Evolutionary conservation across 2,113 vertebrate species (phyloP).

Genomic region (Romanogobio albipinnatus): DNA sequence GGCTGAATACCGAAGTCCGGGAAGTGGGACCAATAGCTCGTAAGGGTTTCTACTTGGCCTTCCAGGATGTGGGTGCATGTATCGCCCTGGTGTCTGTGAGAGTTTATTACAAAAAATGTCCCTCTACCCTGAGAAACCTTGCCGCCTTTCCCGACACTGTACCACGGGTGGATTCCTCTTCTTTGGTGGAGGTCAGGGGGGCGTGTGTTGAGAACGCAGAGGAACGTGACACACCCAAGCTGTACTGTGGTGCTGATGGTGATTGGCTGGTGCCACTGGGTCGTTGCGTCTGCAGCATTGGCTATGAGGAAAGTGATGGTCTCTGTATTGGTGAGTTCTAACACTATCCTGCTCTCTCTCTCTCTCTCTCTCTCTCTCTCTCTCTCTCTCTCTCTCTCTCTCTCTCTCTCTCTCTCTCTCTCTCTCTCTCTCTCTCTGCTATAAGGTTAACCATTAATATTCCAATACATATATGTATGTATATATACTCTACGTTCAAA

Average conservation of each 20-base stretch:
- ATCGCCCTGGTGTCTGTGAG: slow-evolving; percentile 94
- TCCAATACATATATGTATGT: not conserved
- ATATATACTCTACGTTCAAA: too few relatives aligned
- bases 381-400: too few relatives aligned
- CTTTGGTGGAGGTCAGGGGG: slow-evolving; percentile 93
- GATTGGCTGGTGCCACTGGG: slow-evolving; percentile 99
- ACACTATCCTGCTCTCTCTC: not conserved
- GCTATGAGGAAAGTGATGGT: slow-evolving; percentile 92
- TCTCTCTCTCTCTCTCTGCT: not conserved
- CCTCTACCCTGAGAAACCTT: slow-evolving; percentile 90
- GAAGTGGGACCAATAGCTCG: slow-evolving; percentile 87
- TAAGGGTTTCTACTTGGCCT: slow-evolving; percentile 95
- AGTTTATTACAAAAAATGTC: slow-evolving; percentile 96
- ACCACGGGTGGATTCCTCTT: slow-evolving; percentile 92
- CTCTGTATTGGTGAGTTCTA: slow-evolving; percentile 87
- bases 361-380: too few relatives aligned
- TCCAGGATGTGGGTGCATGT: slow-evolving; percentile 96
- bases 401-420: too few relatives aligned
- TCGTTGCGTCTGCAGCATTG: slow-evolving; percentile 90
- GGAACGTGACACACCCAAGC: slow-evolving; percentile 90
- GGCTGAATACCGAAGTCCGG: slow-evolving; percentile 96
- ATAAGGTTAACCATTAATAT: not conserved
- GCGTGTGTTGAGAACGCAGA: slow-evolving; percentile 94
- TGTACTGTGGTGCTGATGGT: slow-evolving; percentile 96
- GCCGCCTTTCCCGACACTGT: slow-evolving; percentile 95